Evolutionary conservation across 2,797 vertebrate genomes (phyloP).

Genomic region (Labeo calbasu): DNA sequence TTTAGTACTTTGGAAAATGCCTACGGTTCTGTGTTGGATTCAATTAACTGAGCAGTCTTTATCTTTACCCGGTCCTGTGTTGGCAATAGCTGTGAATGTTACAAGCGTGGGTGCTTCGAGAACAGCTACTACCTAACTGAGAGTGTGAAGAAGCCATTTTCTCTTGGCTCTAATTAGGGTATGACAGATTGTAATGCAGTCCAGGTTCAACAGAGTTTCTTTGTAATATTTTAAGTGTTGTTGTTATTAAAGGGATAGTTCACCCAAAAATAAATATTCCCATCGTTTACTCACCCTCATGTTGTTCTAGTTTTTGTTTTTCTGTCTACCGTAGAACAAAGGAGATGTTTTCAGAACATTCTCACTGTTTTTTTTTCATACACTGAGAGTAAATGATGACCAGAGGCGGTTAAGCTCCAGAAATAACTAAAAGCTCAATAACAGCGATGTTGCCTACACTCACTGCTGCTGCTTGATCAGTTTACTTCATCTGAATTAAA

Average conservation of each 20-base stretch:
- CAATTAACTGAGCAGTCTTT: constrained; percentile 43
- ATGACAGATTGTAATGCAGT: constrained; percentile 37
- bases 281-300: not conserved
- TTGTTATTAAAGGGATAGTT: constrained; percentile 24
- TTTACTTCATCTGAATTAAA: not conserved
- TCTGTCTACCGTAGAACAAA: not conserved
- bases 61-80: constrained; percentile 36
- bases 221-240: constrained; percentile 49
- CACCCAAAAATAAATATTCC: not conserved
- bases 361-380: not conserved
- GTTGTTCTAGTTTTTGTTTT: not conserved
- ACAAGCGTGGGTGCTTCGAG: constrained; percentile 30
- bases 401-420: not conserved
- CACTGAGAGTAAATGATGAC: constrained; percentile 1
- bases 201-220: constrained; percentile 40
- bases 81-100: constrained; percentile 39
- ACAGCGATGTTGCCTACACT: not conserved
- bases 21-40: constrained; percentile 21
- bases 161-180: constrained; percentile 45
- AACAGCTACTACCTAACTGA: constrained; percentile 43
- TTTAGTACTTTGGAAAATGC: constrained; percentile 11
- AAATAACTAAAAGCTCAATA: not conserved
- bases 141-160: constrained; percentile 41
- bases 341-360: not conserved
- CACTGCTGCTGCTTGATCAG: not conserved